phyloP scores from a whole-genome alignment of 2,113 vertebrate species.

The Hypomesus transpacificus region DNA sequence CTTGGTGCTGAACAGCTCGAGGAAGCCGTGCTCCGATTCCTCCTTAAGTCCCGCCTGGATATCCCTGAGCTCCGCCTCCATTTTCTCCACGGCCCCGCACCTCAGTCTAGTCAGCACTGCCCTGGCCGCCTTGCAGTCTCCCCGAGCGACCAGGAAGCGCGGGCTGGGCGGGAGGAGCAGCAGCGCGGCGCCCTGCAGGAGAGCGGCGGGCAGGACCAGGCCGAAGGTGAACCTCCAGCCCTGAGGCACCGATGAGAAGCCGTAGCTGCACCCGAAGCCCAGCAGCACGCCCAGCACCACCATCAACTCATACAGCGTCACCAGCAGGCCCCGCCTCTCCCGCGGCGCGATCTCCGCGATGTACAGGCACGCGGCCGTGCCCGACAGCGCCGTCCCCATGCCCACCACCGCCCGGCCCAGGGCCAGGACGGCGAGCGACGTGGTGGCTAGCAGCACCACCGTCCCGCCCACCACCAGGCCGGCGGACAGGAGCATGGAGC shows the following conservation, averaged over 20 bases:
- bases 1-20: slow-evolving; percentile 82
- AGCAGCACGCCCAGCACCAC: slow-evolving; percentile 86
- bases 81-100: slow-evolving; percentile 38
- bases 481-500: slow-evolving; percentile 81
- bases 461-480: slow-evolving; percentile 80
- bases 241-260: slow-evolving; percentile 72
- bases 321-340: slow-evolving; percentile 84
- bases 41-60: slow-evolving; percentile 86
- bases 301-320: slow-evolving; percentile 92
- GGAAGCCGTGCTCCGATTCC: slow-evolving; percentile 81
- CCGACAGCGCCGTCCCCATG: slow-evolving; percentile 86
- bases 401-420: slow-evolving; percentile 83
- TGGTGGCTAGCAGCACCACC: slow-evolving; percentile 68
- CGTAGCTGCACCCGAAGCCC: slow-evolving; percentile 88
- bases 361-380: slow-evolving; percentile 88
- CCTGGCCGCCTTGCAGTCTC: slow-evolving; percentile 76
- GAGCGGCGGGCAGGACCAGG: slow-evolving; percentile 81
- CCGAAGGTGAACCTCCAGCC: slow-evolving; percentile 93
- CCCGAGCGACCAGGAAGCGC: slow-evolving; percentile 85
- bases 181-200: slow-evolving; percentile 80
- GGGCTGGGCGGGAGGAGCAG: slow-evolving; percentile 90
- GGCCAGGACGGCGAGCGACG: slow-evolving; percentile 75
- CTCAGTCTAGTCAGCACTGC: slow-evolving; percentile 79
- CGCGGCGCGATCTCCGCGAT: slow-evolving; percentile 90
- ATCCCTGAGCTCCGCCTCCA: slow-evolving; percentile 76